A percentile compares a stretch with the other conserved stretches of the same genome.
phyloP scores from a whole-genome alignment of 2,113 vertebrate genomes.

The Microtus montanus region DNA sequence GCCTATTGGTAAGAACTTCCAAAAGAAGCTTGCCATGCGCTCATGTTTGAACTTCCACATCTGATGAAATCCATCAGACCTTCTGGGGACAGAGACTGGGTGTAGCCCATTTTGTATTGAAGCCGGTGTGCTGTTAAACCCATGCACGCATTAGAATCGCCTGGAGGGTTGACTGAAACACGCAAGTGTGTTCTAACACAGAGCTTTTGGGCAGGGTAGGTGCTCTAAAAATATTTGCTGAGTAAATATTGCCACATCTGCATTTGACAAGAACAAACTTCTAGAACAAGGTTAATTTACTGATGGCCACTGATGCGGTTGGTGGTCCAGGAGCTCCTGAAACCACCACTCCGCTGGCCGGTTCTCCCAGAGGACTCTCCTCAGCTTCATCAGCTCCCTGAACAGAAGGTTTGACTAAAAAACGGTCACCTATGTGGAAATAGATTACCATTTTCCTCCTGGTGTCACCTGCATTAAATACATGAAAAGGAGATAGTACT shows the following conservation, averaged over 20 bases:
- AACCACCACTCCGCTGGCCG: background rate
- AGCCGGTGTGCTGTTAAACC: background rate
- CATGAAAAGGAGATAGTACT: background rate
- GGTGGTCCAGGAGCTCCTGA: background rate
- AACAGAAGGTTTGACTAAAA: background rate
- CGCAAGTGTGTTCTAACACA: background rate
- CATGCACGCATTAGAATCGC: background rate
- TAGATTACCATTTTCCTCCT: background rate
- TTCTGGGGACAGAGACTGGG: background rate
- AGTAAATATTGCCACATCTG: background rate
- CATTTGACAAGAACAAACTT: constrained; percentile 46
- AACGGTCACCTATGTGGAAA: background rate
- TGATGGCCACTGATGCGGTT: background rate
- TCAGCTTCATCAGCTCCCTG: background rate
- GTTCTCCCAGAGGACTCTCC: background rate
- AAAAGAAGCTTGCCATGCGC: background rate
- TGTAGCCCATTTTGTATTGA: background rate
- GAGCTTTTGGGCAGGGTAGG: background rate
- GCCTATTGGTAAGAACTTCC: background rate
- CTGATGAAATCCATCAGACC: background rate
- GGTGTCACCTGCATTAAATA: background rate
- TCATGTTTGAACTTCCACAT: background rate
- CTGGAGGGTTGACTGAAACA: background rate
- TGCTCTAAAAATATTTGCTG: constrained; percentile 46
- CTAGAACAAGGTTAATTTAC: background rate